These are phyloP conservation scores for Origma solitaria DNA, from an alignment of 2,113 vertebrate genomes.

Conservation along the genomic window DNA sequence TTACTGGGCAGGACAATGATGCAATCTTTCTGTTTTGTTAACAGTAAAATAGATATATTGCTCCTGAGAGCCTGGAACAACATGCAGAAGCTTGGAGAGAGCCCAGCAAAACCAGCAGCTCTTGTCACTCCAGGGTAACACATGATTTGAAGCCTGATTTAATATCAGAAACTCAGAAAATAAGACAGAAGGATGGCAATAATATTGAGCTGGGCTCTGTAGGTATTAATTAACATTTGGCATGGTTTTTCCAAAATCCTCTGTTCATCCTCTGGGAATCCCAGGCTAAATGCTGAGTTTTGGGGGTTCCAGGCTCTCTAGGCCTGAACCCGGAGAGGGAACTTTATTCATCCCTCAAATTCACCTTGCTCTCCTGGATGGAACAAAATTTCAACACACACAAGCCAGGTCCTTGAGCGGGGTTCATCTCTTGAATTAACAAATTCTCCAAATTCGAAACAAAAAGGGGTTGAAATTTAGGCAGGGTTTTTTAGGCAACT, in stretches of 20 bases:
- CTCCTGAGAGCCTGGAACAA: not conserved
- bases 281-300: not conserved
- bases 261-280: not conserved
- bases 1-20: not conserved
- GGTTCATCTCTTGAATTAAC: rapidly evolving
- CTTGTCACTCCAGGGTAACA: not conserved
- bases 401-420: not conserved
- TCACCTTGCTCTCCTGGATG: not conserved
- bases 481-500: not conserved
- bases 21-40: slow-evolving; percentile 6
- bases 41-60: slow-evolving; percentile 10
- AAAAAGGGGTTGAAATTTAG: not conserved
- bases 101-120: not conserved
- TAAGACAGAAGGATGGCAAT: not conserved
- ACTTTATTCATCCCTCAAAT: not conserved
- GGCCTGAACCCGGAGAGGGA: not conserved
- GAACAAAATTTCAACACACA: rapidly evolving
- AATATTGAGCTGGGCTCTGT: not conserved
- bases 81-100: not conserved
- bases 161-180: not conserved
- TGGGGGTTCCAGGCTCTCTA: not conserved
- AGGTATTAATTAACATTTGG: not conserved
- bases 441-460: not conserved
- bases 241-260: not conserved
- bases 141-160: not conserved